Evolutionary conservation across 2,888 invertebrate species (phyloP), one percentile per base, ranked within the genome.

Genomic region (Drosophila emarginata): DNA sequence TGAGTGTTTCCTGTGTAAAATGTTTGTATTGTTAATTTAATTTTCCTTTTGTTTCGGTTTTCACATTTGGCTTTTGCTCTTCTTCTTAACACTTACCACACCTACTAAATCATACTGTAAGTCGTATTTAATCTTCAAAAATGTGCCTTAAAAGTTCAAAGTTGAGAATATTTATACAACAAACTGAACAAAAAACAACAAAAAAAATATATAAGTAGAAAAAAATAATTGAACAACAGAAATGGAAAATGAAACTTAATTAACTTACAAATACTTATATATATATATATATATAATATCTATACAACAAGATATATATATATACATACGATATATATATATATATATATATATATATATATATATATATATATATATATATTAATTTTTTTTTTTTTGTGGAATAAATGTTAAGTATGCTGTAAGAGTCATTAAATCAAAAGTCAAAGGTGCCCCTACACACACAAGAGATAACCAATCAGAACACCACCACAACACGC

Each of bases 141-240:
- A 87, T 89, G 88, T 89, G 86, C 86, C 89, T 80, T 85, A 89
- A 89, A 75, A 79, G 74, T 85, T 77, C 67, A 79, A 74, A 63
- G 67, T 72, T 64, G 21, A 45, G 21, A 45, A 45, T 11, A 45
- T 21, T 45, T 45, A 45, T 21, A 45, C 40, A 45, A 45, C 45
- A 45, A 45, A 45, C 18, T 45, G 45, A 45, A 45, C 45, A 45
- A 45, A 1, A 45, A 45, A 18, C 53, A 63, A 61, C 50, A 61
- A 57, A 61, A 53, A 9, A 51, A 50, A 45, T n/a, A n/a, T n/a
- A n/a, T n/a, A n/a, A n/a, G n/a, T n/a, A n/a, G n/a, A n/a, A n/a
- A n/a, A 62, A 50, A 50, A 50, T 56, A 63, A 61, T 50, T 23
- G 21, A 18, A 50, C 23, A 23, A 23, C 23, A 26, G 4, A 4